Evolutionary conservation across 2,797 vertebrate species (phyloP), one percentile per base, ranked within the genome.

Genomic region (Eulemur albifrons): DNA sequence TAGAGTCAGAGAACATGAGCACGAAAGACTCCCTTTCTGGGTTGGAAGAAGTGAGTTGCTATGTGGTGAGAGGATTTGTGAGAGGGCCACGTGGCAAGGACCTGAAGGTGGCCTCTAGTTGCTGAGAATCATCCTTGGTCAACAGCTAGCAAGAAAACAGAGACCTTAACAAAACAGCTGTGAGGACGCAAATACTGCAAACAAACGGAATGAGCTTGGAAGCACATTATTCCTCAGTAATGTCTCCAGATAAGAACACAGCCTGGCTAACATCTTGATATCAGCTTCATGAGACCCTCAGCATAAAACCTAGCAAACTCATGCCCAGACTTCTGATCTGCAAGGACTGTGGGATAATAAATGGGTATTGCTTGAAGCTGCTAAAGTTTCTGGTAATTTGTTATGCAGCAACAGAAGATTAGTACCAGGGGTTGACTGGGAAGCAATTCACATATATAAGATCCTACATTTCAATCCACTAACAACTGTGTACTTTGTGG

Each of bases 311-410:
- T n/a, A 86, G 30, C 35, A 75, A 73, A 75, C 43, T 25, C 18
- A 30, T n/a, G 25, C 18, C 52, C 30, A 77, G 40, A 54, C 5
- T 65, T 94, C 35, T 59, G 73, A 80, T 81, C 65, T 90, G 43
- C 10, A 94, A n/a, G 30, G 95, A 73, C 57, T 32, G 32, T 30
- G 38, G 25, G 40, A 72, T 92, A 86, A 94, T n/a, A 72, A 95
- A 75, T 30, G 15, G 15, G 7, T 76, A 3, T 17, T 94, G 8
- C n/a, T 48, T 80, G 75, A 94, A 92, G 21, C 30, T 65, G 14
- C 21, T 54, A 38, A 81, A 59, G 23, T 73, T 21, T 73, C 17
- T 73, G 10, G 35, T 88, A 57, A 84, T 63, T 72, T 79, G 40
- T 63, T 89, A 69, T 40, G n/a, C 48, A 95, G 30, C 27, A 32